Base-by-base conservation (phyloP, 2,888 invertebrate genomes). In the Scaptomyza cyrtandrae region DNA sequence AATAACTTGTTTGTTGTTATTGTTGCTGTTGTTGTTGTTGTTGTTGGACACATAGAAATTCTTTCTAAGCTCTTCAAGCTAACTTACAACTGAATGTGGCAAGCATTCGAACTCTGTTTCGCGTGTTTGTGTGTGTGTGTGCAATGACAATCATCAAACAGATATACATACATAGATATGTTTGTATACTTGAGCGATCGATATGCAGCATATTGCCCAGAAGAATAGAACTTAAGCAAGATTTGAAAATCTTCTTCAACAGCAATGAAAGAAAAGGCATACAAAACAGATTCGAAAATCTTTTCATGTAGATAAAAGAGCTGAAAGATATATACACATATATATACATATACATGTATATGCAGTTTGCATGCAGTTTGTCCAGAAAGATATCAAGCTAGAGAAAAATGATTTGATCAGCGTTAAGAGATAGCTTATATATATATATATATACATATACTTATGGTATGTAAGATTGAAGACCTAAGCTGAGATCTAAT, bases 81-180 rank as follows among this genome's bases (percentile, higher is more conserved):
- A 68, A 60, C 49, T 70, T 76, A 48, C 70, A 67, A 75, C 75
- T 74, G 67, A 78, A 67, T 64, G 76, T 57, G 76, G 69, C 59
- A 73, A 63, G 49, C 9, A 33, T 29, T 29, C 29, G 10, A 33
- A 33, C 10, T 33, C 33, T 33, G 6, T 33, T 33, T 1, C 49
- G 35, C 27, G 24, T 16, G n/a, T 53, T 5, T 53, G 44, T 61
- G 53, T 54, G 29, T 64, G 33, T 64, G 52, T 61, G 43, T 57
- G 68, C 68, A 77, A 63, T 75, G 77, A 88, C 80, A 82, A 86
- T 82, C 83, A 85, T 84, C 86, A 82, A 80, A 24, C 13, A 6
- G 9, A 10, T 4, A 45, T 27, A 24, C 24, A 24, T 5, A 46
- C 9, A 46, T 27, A 14, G 16, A 19, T 33, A 33, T 31, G 16